Evolutionary conservation across 2,888 invertebrate species (phyloP).

Genomic region (Parthenolecanium corni): DNA sequence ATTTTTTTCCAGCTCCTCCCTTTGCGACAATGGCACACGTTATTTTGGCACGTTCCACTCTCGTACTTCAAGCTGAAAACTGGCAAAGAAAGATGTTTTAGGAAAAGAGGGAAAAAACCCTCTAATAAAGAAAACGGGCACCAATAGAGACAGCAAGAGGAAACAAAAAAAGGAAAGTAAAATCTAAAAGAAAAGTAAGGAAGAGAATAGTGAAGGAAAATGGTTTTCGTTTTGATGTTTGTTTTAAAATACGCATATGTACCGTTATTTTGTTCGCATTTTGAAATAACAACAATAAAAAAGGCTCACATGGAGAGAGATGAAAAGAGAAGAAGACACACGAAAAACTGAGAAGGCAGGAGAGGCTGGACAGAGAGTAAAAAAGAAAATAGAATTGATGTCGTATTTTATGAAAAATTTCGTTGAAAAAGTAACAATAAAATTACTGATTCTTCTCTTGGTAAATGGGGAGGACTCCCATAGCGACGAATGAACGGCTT

Average conservation of each 20-base stretch:
- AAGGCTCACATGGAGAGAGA: slow-evolving; percentile 6
- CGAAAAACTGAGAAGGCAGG: neutral
- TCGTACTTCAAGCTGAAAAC: no score
- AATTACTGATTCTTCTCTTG: slow-evolving; percentile 11
- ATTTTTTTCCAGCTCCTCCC: no score
- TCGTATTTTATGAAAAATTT: slow-evolving; percentile 21
- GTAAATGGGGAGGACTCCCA: slow-evolving; percentile 12
- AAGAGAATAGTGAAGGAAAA: neutral
- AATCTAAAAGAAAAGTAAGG: no score
- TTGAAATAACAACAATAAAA: slow-evolving; percentile 13
- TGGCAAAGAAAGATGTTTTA: no score
- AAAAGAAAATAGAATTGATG: neutral
- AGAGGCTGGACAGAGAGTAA: neutral
- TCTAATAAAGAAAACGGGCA: no score
- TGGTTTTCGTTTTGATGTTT: slow-evolving; percentile 17
- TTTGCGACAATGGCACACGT: no score
- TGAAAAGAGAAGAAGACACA: neutral
- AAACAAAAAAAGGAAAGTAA: no score
- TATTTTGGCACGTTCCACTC: no score
- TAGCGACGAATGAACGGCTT: slow-evolving; percentile 2
- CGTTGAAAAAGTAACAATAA: slow-evolving; percentile 23
- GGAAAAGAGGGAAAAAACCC: no score
- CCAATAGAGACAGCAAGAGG: no score
- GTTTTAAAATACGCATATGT: slow-evolving; percentile 23
- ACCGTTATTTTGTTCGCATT: slow-evolving; percentile 12